phyloP scores from a whole-genome alignment of 1,140 invertebrate species.

The Plodia interpunctella region DNA sequence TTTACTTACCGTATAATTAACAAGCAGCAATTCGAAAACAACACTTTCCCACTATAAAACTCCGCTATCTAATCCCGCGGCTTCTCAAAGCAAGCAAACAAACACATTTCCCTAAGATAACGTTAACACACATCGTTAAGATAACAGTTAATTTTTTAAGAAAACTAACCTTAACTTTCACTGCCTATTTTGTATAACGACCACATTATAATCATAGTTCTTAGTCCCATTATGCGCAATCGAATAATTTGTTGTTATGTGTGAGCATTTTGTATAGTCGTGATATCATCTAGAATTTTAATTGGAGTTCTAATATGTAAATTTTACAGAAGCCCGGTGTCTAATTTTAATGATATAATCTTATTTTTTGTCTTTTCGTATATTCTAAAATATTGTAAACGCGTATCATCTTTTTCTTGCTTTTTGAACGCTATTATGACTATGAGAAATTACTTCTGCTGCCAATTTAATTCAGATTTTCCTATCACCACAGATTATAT shows the following conservation, averaged over 20 bases:
- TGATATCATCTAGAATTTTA: constrained; percentile 6
- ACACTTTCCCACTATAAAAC: constrained; percentile 6
- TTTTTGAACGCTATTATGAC: too few relatives aligned
- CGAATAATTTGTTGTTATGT: constrained; percentile 1
- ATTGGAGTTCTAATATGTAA: background rate
- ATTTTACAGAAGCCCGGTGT: background rate
- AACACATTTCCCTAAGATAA: constrained; percentile 18
- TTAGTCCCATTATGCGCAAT: background rate
- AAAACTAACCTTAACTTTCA: constrained; percentile 1
- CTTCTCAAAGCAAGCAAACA: constrained; percentile 16
- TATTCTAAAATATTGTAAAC: too few relatives aligned
- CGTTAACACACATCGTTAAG: constrained; percentile 19
- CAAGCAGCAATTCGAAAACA: background rate
- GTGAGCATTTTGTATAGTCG: background rate
- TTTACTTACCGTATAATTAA: constrained; percentile 2
- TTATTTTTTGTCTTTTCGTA: too few relatives aligned
- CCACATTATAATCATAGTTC: constrained; percentile 1
- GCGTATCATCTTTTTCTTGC: too few relatives aligned
- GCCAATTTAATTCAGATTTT: background rate
- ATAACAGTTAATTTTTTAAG: constrained; percentile 21
- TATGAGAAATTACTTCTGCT: background rate
- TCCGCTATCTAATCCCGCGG: constrained; percentile 5
- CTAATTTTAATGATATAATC: background rate
- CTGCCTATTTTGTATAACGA: constrained; percentile 11
- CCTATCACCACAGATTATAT: too few relatives aligned